Evolutionary conservation across 2,113 vertebrate genomes (phyloP), one percentile per base, ranked within the genome.

Genomic region (Amphiprion ocellaris): DNA sequence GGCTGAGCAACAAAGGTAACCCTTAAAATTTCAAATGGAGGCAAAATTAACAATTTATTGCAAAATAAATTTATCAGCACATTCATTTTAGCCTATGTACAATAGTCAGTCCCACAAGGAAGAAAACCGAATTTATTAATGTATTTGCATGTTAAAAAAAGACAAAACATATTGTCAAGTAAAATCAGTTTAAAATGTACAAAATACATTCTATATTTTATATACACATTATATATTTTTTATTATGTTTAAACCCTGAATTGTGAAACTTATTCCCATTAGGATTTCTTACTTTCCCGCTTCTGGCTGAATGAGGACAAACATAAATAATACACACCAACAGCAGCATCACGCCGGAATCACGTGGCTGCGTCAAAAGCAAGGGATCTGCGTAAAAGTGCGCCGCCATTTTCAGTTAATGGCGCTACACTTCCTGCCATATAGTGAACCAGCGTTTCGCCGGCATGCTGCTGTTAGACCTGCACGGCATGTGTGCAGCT

Each of bases 381-480:
- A 52, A 81, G 44, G 83, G 23, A 63, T 84, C 82, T 84, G 81
- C 83, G 0, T 71, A 33, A 87, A 60, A 74, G 0, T 78, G 81
- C 47, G 1, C 16, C 61, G 0, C 54, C 4, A 0, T 8, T 39
- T 10, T 15, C 0, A 2, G 1, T 24, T 21, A 75, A 17, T 0
- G 21, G 26, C 1, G 8, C 3, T 5, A 15, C 12, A 74, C 89
- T 92, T 94, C 93, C 93, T 93, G 93, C 86, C 79, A 89, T 8
- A 88, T 91, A 28, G 82, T 92, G 88, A 81, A 47, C 19, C 52
- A 0, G 26, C n/a, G 44, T 30, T 87, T 85, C 85, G 44, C 73
- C 61, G 30, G 64, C 11, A 37, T 7, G 9, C 33, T 1, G 7
- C 33, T 37, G 2, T 0, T 1, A 69, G 81, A 82, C 74, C 59